Percentiles rank a stretch among this genome's conserved stretches.
These are phyloP conservation scores for Papilio demoleus DNA, from an alignment of 2,888 invertebrate genomes.

Conservation along the genomic window DNA sequence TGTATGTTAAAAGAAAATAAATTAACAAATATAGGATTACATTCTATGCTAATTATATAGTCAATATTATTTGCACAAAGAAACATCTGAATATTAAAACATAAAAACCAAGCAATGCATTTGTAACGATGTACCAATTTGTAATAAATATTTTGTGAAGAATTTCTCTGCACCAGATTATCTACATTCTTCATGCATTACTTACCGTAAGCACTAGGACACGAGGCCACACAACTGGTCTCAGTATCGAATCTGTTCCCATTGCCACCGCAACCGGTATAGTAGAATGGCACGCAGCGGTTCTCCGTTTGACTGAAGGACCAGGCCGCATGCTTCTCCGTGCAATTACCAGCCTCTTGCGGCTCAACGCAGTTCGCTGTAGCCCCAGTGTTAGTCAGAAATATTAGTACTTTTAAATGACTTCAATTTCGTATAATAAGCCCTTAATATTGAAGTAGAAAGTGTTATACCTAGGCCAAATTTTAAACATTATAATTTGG, in stretches of 20 bases:
- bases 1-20: no score
- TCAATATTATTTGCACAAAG: no score
- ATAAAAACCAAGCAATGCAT: no score
- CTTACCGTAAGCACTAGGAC: conserved; percentile 92
- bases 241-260: conserved; percentile 91
- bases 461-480: neutral
- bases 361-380: conserved; percentile 91
- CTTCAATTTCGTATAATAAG: conserved; percentile 31
- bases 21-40: no score
- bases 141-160: no score
- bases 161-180: no score
- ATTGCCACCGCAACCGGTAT: conserved; percentile 95
- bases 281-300: conserved; percentile 96
- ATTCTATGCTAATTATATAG: no score
- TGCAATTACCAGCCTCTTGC: conserved; percentile 90
- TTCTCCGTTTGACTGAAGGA: conserved; percentile 92
- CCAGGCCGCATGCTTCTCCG: conserved; percentile 91
- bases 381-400: conserved; percentile 63
- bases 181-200: neutral
- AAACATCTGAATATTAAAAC: no score
- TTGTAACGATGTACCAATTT: no score
- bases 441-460: neutral
- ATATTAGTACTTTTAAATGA: conserved; percentile 24
- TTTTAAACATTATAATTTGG: neutral
- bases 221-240: conserved; percentile 89